A percentile compares a stretch with the other conserved stretches of the same genome.
phyloP scores from a whole-genome alignment of 1,140 invertebrate species.

The Heliothis virescens region DNA sequence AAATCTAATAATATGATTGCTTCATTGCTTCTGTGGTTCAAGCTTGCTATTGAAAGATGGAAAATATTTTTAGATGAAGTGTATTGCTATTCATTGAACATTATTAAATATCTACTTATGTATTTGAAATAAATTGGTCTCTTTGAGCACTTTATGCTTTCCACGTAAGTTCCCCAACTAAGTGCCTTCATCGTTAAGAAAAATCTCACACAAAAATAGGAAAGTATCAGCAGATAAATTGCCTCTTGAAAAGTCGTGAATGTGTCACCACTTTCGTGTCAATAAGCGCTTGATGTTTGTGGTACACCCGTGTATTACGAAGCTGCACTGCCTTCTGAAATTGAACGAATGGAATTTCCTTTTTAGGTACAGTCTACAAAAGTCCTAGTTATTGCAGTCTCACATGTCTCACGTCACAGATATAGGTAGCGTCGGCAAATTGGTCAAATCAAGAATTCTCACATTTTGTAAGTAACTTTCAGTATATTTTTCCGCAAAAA shows the following conservation, averaged over 20 bases:
- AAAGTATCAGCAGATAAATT: neutral
- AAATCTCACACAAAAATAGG: too few species aligned
- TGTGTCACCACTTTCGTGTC: neutral
- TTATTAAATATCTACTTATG: too few species aligned
- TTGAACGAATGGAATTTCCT: constrained; percentile 16
- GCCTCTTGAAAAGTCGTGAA: neutral
- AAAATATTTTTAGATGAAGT: too few species aligned
- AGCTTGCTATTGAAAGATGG: too few species aligned
- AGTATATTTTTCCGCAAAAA: constrained; percentile 4
- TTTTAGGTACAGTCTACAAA: constrained; percentile 22
- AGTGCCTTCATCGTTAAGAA: too few species aligned
- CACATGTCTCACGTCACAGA: constrained; percentile 18
- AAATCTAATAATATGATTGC: constrained; percentile 1
- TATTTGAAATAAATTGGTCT: too few species aligned
- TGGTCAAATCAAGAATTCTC: constrained; percentile 42
- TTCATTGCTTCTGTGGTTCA: neutral
- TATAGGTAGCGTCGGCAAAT: constrained; percentile 25
- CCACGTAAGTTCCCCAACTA: too few species aligned
- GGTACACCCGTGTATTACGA: neutral
- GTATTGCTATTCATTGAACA: too few species aligned
- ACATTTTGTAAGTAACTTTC: constrained; percentile 21
- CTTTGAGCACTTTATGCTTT: too few species aligned
- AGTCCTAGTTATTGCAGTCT: constrained; percentile 26
- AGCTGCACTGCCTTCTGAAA: constrained; percentile 14
- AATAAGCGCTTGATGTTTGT: constrained; percentile 17